These are phyloP conservation scores for Aphelenchoides besseyi DNA, from an alignment of 1,140 invertebrate species.

Conservation along the genomic window DNA sequence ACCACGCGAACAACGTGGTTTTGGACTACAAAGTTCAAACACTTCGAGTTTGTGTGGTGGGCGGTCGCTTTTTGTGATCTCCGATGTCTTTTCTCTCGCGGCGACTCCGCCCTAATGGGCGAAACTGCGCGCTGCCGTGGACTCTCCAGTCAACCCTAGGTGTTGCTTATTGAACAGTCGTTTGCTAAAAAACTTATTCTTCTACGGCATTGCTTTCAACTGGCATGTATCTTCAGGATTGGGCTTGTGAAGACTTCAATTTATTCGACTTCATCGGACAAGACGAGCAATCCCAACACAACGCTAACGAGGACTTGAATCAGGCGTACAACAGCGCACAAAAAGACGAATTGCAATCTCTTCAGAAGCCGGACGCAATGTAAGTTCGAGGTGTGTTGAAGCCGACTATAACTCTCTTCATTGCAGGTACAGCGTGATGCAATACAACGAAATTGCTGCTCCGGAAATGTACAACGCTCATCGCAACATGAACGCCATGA, in stretches of 20 bases:
- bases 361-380: conserved; percentile 5
- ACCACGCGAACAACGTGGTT: background rate
- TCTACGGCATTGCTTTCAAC: background rate
- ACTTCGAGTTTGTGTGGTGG: background rate
- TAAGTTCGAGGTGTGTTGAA: no score
- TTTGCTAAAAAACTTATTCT: no score
- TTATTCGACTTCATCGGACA: conserved; percentile 15
- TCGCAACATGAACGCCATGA: background rate
- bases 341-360: background rate
- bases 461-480: background rate
- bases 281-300: background rate
- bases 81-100: background rate
- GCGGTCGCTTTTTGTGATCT: background rate
- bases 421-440: conserved; percentile 15
- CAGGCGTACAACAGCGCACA: background rate
- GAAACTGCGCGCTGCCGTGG: background rate
- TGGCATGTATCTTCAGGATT: conserved; percentile 6
- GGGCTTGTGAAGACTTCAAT: conserved; percentile 19
- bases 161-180: background rate
- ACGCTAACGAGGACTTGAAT: background rate
- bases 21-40: background rate
- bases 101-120: background rate
- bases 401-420: background rate
- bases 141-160: background rate
- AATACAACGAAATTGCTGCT: conserved; percentile 13